Conservation (phyloP, 2,888 invertebrate genomes). For the Drosophila quinaria region DNA sequence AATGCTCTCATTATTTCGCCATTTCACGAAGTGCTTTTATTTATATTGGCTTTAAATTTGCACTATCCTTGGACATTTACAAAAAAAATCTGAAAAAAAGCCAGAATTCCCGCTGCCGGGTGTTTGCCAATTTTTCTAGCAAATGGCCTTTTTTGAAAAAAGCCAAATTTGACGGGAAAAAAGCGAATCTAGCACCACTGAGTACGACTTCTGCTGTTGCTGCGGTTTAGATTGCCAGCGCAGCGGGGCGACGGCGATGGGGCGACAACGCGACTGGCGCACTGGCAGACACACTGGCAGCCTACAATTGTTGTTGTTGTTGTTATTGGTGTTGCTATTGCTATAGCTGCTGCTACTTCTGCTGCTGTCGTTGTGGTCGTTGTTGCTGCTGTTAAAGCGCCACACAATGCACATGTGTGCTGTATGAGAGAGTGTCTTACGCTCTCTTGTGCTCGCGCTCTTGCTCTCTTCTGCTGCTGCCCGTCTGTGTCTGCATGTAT, state of each 20-base stretch:
- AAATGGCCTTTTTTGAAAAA: too few relatives aligned
- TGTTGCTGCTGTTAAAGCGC: constrained; percentile 58
- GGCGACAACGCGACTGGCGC: constrained; percentile 67
- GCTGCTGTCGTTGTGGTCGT: constrained; percentile 15
- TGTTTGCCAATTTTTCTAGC: too few relatives aligned
- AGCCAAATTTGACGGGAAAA: too few relatives aligned
- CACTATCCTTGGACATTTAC: too few relatives aligned
- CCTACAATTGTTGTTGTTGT: constrained; percentile 48
- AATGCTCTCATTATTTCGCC: too few relatives aligned
- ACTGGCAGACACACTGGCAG: constrained; percentile 80
- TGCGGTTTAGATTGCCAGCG: constrained; percentile 29
- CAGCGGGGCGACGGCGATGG: constrained; percentile 27
- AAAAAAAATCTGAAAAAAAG: too few relatives aligned
- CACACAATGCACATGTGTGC: constrained; percentile 58
- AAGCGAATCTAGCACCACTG: too few relatives aligned
- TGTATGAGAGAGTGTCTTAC: constrained; percentile 29
- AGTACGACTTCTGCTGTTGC: constrained; percentile 25
- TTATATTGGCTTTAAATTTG: too few relatives aligned
- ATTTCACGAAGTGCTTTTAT: too few relatives aligned
- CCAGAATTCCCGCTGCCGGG: too few relatives aligned
- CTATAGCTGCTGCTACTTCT: too few relatives aligned
- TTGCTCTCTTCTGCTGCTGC: constrained; percentile 16
- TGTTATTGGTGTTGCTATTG: constrained; percentile 8
- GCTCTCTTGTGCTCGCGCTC: constrained; percentile 23
- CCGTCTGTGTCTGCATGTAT: constrained; percentile 7